Evolutionary conservation across 2,113 vertebrate species (phyloP).

Genomic region (Alexandromys fortis): DNA sequence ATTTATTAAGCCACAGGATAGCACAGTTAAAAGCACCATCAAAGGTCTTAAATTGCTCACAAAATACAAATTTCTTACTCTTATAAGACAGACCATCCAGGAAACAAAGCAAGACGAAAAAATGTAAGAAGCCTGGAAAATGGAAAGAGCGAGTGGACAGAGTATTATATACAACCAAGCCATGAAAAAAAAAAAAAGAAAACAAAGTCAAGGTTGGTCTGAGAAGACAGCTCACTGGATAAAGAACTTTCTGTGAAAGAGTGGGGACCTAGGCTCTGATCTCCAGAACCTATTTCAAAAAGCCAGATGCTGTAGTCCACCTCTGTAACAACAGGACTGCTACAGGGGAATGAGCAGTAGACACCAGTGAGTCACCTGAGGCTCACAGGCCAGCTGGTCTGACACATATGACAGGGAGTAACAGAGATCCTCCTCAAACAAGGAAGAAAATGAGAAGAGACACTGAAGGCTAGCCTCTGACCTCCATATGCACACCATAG

Average conservation of each 20-base stretch:
- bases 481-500: not conserved
- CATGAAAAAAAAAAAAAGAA: not conserved
- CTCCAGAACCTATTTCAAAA: not conserved
- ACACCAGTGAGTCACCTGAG: not conserved
- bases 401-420: not conserved
- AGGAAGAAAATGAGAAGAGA: not conserved
- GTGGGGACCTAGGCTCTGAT: not conserved
- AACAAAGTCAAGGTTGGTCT: not conserved
- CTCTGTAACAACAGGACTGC: not conserved
- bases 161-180: not conserved
- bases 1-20: conserved; percentile 23
- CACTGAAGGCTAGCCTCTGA: not conserved
- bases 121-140: not conserved
- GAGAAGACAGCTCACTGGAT: not conserved
- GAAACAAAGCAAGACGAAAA: not conserved
- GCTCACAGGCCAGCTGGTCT: not conserved
- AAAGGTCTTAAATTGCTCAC: conserved; percentile 18
- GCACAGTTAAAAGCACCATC: conserved; percentile 35
- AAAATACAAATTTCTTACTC: not conserved
- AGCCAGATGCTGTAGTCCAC: not conserved
- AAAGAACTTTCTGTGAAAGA: not conserved
- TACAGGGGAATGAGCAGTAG: not conserved
- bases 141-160: not conserved
- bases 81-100: not conserved
- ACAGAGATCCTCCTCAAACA: not conserved